A percentile compares a stretch with the other conserved stretches of the same genome.
Conservation (phyloP, 2,888 invertebrate species). For the Ommatoiulus sabulosus region DNA sequence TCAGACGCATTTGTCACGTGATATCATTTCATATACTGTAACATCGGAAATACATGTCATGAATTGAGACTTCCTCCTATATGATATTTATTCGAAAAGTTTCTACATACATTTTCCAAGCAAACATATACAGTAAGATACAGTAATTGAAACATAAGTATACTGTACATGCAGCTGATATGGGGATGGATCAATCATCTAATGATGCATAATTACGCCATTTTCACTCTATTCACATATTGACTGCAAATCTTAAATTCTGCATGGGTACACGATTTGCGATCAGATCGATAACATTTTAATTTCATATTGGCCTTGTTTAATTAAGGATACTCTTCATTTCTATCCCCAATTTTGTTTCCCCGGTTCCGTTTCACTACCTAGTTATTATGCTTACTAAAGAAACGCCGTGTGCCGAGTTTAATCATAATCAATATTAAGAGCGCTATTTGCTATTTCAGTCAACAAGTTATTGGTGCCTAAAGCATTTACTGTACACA, state of each 20-base stretch:
- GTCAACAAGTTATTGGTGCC: not conserved
- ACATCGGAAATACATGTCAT: too few relatives aligned
- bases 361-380: not conserved
- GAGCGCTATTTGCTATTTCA: not conserved
- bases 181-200: too few relatives aligned
- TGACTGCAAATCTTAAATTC: not conserved
- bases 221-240: not conserved
- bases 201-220: too few relatives aligned
- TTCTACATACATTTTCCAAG: too few relatives aligned
- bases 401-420: not conserved
- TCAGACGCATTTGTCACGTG: too few relatives aligned
- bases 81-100: too few relatives aligned
- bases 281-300: not conserved
- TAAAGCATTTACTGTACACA: not conserved
- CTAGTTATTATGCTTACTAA: not conserved
- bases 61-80: too few relatives aligned
- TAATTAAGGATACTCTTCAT: not conserved
- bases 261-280: not conserved
- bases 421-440: not conserved
- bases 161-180: too few relatives aligned
- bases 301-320: not conserved
- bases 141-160: too few relatives aligned
- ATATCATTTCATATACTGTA: too few relatives aligned
- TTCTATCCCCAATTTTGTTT: not conserved
- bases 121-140: too few relatives aligned